Evolutionary conservation across 2,113 vertebrate genomes (phyloP).

Genomic region (Phalacrocorax aristotelis): DNA sequence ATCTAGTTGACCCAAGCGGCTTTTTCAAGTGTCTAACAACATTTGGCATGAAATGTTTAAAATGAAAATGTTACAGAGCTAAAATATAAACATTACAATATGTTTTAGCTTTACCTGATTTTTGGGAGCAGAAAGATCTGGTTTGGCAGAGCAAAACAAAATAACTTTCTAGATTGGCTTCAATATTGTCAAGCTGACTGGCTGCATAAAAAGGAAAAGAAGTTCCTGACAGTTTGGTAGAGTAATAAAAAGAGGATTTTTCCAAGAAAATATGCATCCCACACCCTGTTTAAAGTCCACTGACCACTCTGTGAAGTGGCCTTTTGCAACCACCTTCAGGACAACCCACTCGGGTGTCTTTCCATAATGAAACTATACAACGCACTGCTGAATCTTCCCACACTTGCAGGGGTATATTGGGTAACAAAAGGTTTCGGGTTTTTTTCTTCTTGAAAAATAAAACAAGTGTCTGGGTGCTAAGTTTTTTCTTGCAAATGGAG

Average conservation of each 20-base stretch:
- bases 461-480: fast-evolving
- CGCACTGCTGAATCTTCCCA: background rate
- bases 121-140: background rate
- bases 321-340: background rate
- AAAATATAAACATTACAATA: background rate
- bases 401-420: too few species aligned
- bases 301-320: background rate
- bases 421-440: background rate
- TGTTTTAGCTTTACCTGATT: background rate
- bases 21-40: background rate
- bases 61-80: background rate
- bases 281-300: background rate
- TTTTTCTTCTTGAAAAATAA: background rate
- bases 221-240: background rate
- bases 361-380: background rate
- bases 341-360: background rate
- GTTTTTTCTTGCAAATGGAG: background rate
- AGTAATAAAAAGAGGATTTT: background rate
- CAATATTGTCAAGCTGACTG: background rate
- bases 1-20: background rate
- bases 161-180: background rate
- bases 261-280: background rate
- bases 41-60: background rate
- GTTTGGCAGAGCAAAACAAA: background rate
- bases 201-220: background rate